These are phyloP conservation scores for Drosophila rufa DNA, from an alignment of 1,140 invertebrate genomes.

Conservation along the genomic window DNA sequence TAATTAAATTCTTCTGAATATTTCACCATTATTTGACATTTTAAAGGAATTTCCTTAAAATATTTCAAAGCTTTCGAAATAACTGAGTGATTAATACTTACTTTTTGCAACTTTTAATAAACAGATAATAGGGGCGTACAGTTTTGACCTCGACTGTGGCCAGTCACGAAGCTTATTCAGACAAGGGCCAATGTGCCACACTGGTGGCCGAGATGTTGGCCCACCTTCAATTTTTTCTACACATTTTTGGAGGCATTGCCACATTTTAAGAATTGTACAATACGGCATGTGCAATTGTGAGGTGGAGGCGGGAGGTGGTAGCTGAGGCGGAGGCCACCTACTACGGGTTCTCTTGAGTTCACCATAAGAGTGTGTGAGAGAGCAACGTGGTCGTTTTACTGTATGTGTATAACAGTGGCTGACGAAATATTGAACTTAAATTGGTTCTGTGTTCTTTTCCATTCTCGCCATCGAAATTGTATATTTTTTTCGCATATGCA, in stretches of 20 bases:
- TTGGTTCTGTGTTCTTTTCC: constrained; percentile 6
- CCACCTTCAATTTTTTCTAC: constrained; percentile 17
- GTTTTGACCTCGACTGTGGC: constrained; percentile 10
- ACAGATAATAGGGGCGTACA: not conserved
- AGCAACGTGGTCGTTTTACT: constrained; percentile 4
- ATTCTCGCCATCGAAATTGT: constrained; percentile 8
- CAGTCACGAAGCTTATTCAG: constrained; percentile 11
- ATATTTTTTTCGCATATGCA: constrained; percentile 24
- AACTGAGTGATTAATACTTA: not conserved
- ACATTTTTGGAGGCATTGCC: constrained; percentile 38
- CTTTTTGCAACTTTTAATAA: not conserved
- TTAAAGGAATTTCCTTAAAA: not conserved
- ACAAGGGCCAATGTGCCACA: constrained; percentile 50
- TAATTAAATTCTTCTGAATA: not conserved
- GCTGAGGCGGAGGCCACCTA: constrained; percentile 22
- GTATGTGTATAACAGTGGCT: constrained; percentile 38
- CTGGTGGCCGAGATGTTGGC: constrained; percentile 22
- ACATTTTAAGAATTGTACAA: constrained; percentile 49
- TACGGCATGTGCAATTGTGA: constrained; percentile 28
- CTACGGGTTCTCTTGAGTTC: constrained; percentile 10
- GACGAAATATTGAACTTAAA: constrained; percentile 53
- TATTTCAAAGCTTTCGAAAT: not conserved
- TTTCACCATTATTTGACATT: not conserved
- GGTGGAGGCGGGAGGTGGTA: constrained; percentile 7
- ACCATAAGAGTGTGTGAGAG: not conserved